Evolutionary conservation across 1,140 invertebrate genomes (phyloP), one percentile per base, ranked within the genome.

Genomic region (Chionoecetes opilio): DNA sequence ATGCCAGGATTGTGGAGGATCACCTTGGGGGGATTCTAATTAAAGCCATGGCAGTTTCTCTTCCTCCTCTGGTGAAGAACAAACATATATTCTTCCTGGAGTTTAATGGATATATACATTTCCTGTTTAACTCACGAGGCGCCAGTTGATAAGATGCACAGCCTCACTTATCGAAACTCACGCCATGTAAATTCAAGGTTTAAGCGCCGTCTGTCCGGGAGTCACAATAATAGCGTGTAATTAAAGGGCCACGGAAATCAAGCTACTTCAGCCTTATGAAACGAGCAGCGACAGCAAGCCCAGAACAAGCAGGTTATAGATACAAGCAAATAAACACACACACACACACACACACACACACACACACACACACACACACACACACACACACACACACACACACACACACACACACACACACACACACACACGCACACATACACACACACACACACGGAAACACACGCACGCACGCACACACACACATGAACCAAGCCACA

Each of bases 11-110:
- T 31, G 88, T 31, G 38, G n/a, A 90, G 38, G 31, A 46, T 53
- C 31, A n/a, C 63, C 63, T 46, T 53, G n/a, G 88, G 53, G 53
- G 88, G 88, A 53, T 90, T 90, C 31, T 31, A 90, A 53, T 90
- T 53, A 34, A 90, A n/a, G n/a, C n/a, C n/a, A n/a, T n/a, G 63
- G 21, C 63, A 75, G 63, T 75, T 75, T 53, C 46, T 53, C 46
- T 26, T 75, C 63, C 63, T 75, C 11, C 63, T 75, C 63, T 8
- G 63, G 21, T 21, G 21, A 26, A 75, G 63, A 75, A 75, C 63
- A 75, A 75, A 75, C 63, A 75, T 21, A n/a, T 75, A 75, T 21
- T 75, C 5, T 75, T 75, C 21, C 21, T 75, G 63, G 21, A n/a
- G 63, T 75, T 75, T 75, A 75, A 75, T 75, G 26, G 63, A 6